phyloP scores from a whole-genome alignment of 2,113 vertebrate species.

The Colinus virginianus region DNA sequence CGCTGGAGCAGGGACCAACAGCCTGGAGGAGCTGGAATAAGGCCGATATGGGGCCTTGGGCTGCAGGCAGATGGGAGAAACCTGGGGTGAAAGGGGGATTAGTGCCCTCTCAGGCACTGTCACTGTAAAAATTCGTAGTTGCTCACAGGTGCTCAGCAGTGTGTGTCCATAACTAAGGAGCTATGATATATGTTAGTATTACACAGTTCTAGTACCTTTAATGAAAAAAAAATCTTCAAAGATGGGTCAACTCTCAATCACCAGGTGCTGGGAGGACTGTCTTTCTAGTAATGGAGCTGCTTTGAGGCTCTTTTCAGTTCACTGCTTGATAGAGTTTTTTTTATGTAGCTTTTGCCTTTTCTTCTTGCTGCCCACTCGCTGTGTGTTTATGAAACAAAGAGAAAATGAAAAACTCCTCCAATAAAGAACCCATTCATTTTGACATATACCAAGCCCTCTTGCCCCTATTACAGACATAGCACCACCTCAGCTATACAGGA shows the following conservation, averaged over 20 bases:
- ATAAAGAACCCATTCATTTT: not conserved
- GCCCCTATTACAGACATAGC: not conserved
- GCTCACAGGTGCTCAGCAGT: not conserved
- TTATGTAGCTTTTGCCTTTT: not conserved
- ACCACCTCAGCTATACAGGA: fast-evolving
- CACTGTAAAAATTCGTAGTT: not conserved
- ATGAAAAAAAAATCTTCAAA: not conserved
- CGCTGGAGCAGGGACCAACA: not conserved
- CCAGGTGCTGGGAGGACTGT: not conserved
- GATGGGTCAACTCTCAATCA: not conserved
- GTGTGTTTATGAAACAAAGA: not conserved
- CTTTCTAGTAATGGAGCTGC: not conserved
- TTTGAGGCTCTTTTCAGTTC: not conserved
- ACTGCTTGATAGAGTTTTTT: not conserved
- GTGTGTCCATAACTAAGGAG: not conserved
- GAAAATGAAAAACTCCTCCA: not conserved
- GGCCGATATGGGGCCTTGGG: not conserved
- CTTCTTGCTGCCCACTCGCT: not conserved
- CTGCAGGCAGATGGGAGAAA: not conserved
- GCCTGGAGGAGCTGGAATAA: not conserved
- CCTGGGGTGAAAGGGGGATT: fast-evolving
- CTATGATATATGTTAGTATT: not conserved
- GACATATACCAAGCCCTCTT: not conserved
- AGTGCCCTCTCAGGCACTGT: too few relatives aligned
- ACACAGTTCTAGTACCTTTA: not conserved